Percentiles rank a stretch among this genome's conserved stretches.
Evolutionary conservation across 1,140 invertebrate genomes (phyloP).

Genomic region (Drosophila ficusphila): DNA sequence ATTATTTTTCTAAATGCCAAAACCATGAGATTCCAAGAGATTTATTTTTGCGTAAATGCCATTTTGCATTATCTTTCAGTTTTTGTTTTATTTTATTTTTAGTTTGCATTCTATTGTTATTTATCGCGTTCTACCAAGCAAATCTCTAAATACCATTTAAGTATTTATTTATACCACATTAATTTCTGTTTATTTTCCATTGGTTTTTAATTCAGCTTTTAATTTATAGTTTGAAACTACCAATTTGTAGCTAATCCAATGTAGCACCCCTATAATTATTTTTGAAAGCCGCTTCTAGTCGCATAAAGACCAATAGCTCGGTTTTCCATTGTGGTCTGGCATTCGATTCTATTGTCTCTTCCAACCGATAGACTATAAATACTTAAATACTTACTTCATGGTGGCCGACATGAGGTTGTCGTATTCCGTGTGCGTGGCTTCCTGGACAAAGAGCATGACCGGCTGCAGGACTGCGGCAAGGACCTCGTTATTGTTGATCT

Average conservation of each 20-base stretch:
- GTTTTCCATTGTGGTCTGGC: not conserved
- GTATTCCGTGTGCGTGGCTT: constrained; percentile 93
- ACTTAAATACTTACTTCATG: constrained; percentile 88
- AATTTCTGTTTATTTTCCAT: not conserved
- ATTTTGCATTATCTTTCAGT: not conserved
- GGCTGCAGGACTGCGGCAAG: constrained; percentile 95
- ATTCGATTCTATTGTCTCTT: not conserved
- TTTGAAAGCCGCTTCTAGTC: not conserved
- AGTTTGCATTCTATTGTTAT: no score
- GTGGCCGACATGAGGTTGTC: constrained; percentile 92
- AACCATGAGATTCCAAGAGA: no score
- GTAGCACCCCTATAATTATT: not conserved
- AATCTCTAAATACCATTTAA: not conserved
- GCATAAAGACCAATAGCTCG: no score
- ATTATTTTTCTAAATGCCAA: no score
- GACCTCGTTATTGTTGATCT: constrained; percentile 93
- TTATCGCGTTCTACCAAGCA: no score
- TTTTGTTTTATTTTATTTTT: not conserved
- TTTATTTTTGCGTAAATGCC: not conserved
- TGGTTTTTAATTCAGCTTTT: not conserved
- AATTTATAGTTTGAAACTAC: not conserved
- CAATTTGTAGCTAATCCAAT: not conserved
- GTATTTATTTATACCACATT: not conserved
- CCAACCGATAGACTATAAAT: constrained; percentile 10
- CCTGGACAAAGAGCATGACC: constrained; percentile 94